phyloP scores from a whole-genome alignment of 2,888 invertebrate species.

The Macrophya alboannulata region DNA sequence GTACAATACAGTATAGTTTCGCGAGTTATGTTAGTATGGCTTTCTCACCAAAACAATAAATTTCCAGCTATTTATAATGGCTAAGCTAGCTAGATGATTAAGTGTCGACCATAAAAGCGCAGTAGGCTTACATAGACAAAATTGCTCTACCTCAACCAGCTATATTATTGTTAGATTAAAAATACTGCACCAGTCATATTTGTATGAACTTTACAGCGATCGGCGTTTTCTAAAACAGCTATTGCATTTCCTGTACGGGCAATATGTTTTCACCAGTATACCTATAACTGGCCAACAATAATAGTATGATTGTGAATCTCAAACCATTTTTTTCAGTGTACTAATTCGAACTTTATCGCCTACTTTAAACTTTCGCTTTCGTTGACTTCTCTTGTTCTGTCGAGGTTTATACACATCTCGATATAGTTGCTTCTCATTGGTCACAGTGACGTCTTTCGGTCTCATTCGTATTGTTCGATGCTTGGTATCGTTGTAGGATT shows the following conservation, averaged over 20 bases:
- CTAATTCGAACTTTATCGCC: too few species aligned
- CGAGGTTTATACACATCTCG: too few species aligned
- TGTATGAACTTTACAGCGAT: slow-evolving; percentile 31
- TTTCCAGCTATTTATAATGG: slow-evolving; percentile 21
- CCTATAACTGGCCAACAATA: slow-evolving; percentile 35
- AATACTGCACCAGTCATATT: slow-evolving; percentile 32
- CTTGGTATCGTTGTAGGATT: too few species aligned
- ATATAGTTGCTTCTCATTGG: too few species aligned
- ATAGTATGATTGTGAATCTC: slow-evolving; percentile 18
- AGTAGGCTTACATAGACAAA: slow-evolving; percentile 8
- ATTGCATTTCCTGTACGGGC: not conserved
- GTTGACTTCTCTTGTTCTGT: too few species aligned
- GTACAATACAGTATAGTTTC: slow-evolving; percentile 25
- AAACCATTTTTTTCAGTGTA: slow-evolving; percentile 31
- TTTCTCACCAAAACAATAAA: slow-evolving; percentile 9
- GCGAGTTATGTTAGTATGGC: slow-evolving; percentile 29
- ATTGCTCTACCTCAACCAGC: not conserved
- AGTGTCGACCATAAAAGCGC: slow-evolving; percentile 7
- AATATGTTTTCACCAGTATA: slow-evolving; percentile 22
- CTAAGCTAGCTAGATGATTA: slow-evolving; percentile 20
- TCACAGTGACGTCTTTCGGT: too few species aligned
- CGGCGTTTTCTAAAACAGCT: slow-evolving; percentile 19
- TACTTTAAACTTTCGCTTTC: too few species aligned
- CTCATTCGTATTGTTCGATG: too few species aligned
- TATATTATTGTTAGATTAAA: slow-evolving; percentile 10